Base-by-base conservation (phyloP, 2,888 invertebrate species). In the Tyria jacobaeae region DNA sequence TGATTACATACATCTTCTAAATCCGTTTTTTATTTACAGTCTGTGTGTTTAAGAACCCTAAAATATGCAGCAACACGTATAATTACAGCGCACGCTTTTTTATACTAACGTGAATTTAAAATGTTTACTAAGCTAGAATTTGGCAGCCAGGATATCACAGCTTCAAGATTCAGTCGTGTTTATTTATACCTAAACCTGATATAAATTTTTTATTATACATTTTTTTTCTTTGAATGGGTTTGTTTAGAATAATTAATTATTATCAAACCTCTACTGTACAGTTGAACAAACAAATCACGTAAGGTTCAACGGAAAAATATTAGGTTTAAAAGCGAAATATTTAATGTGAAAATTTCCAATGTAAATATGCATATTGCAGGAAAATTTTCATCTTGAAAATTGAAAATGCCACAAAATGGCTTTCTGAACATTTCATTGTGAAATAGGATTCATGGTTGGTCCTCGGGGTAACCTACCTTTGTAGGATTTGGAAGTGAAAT, bases 1-100 rank as follows among this genome's bases (percentile, higher is more conserved):
- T 57, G 49, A 57, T 39, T 35, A 35, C 12, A 10, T 25, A 5
- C 17, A 31, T 31, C 21, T 15, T n/a, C 14, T 10, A 7, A 58
- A 34, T 15, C 58, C 51, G 34, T 44, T 50, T 52, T 44, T 47
- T n/a, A 2, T 50, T 34, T 15, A n/a, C 41, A 9, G 31, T 25
- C 14, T 35, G 52, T 52, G 52, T 59, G 21, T 52, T 50, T 24
- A 25, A 27, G 48, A 9, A 39, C 27, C n/a, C 24, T 49, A 37
- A 49, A 37, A 57, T 37, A 57, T 49, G 49, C 37, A 49, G 7
- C n/a, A 10, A 37, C 49, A 57, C 27, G 57, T 57, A 25, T 49
- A n/a, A 21, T 7, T 14, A n/a, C 35, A 27, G 35, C 31, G 21
- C 14, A 48, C 25, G n/a, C 15, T 34, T 35, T 24, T 14, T 35